Evolutionary conservation across 2,797 vertebrate species (phyloP), one percentile per base, ranked within the genome.

Genomic region (Nyctibius grandis): DNA sequence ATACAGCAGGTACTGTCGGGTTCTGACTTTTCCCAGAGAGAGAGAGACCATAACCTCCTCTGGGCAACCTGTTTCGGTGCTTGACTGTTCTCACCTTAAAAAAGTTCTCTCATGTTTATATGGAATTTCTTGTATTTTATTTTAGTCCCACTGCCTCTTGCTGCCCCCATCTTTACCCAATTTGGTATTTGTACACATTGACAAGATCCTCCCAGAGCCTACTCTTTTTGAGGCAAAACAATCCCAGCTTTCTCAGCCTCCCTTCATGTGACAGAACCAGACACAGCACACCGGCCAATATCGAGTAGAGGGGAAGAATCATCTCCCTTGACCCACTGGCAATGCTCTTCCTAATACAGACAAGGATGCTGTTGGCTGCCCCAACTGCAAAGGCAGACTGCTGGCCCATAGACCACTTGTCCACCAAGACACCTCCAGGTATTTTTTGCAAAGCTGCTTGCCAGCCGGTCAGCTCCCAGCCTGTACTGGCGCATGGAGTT

Each of bases 291-390:
- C 47, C 23, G 26, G 40, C 11, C n/a, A 18, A 2, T 0, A 15
- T 11, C 1, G 1, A n/a, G 21, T 0, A 25, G 12, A 53, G 9
- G 3, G 13, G 18, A 60, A 56, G 33, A 45, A 53, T 9, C 18
- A 6, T 13, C 6, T 47, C 19, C 16, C 38, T 12, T 15, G 21
- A 34, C 8, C 38, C 14, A 1, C 44, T 15, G 29, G 74, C 16
- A 38, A 19, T 5, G 28, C 15, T 50, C 28, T 26, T 60, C 45
- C 51, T 4, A 17, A 36, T 0, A 31, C 6, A 76, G 20, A 26
- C n/a, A 19, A 51, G 11, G n/a, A 18, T 34, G 36, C 36, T 53
- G 13, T 5, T 22, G 54, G 48, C 29, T 45, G 5, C 25, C 45
- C 21, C 25, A 31, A 2, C 15, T 21, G 19, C 31, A 44, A 47